Conservation (phyloP, 2,797 vertebrate genomes). For the Crax fasciolata region DNA sequence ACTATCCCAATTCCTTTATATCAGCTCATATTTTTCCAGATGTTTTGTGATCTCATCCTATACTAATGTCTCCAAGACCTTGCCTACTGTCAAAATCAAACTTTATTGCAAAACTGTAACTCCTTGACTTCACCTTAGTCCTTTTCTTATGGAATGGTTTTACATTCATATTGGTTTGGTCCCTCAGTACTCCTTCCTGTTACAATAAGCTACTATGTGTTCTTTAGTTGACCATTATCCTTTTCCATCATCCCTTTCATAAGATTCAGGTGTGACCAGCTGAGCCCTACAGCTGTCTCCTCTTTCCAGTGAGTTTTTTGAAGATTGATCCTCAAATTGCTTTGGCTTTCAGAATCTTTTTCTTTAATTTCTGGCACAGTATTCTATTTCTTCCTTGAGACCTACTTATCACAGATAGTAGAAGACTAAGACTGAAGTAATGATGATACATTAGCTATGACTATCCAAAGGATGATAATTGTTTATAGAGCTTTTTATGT, state of each 20-base stretch:
- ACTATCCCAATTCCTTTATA: constrained; percentile 23
- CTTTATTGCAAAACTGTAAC: constrained; percentile 63
- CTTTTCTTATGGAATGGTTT: constrained; percentile 31
- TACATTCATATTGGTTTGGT: constrained; percentile 43
- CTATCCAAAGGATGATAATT: constrained; percentile 31
- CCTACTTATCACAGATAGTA: constrained; percentile 48
- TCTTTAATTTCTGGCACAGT: constrained; percentile 65
- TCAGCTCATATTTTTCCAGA: constrained; percentile 66
- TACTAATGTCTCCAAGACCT: constrained; percentile 54
- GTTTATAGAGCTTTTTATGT: constrained; percentile 52
- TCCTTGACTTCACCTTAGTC: constrained; percentile 57
- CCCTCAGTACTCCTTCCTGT: constrained; percentile 20
- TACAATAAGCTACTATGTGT: constrained; percentile 32
- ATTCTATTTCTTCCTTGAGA: constrained; percentile 65
- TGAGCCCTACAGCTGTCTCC: constrained; percentile 61
- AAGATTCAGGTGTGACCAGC: constrained; percentile 56
- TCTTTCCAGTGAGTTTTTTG: not conserved
- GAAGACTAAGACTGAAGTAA: constrained; percentile 28
- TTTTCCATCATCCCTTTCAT: constrained; percentile 65
- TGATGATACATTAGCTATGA: constrained; percentile 61
- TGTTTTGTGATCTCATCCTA: constrained; percentile 69
- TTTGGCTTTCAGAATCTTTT: constrained; percentile 37
- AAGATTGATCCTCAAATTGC: not conserved
- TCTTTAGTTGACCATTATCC: constrained; percentile 26
- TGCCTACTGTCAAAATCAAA: constrained; percentile 66